A percentile compares a stretch with the other conserved stretches of the same genome.
phyloP scores from a whole-genome alignment of 37 sponge, comb jelly and placozoan genomes.

The Haliclona indistincta region DNA sequence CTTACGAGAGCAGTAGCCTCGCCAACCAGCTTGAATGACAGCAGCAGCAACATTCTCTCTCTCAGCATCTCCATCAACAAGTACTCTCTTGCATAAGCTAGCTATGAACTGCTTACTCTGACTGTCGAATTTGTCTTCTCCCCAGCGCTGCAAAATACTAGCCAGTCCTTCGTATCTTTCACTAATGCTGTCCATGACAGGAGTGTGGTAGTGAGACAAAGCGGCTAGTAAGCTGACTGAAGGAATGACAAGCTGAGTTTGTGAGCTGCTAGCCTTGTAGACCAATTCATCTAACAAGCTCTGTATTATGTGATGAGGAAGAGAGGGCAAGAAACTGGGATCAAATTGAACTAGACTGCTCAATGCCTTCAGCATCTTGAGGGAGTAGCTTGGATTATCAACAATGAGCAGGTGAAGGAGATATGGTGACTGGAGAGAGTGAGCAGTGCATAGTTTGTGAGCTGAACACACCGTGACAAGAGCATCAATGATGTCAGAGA shows the following conservation, averaged over 20 bases:
- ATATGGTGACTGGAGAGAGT: slow-evolving; percentile 61
- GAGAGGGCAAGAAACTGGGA: background rate
- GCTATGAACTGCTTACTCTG: slow-evolving; percentile 1
- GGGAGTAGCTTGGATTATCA: slow-evolving; percentile 11
- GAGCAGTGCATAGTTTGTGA: slow-evolving; percentile 25
- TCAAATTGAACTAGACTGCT: slow-evolving; percentile 7
- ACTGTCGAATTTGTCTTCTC: background rate
- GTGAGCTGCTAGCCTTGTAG: slow-evolving; percentile 32
- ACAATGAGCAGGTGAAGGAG: slow-evolving; percentile 62
- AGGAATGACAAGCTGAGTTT: background rate
- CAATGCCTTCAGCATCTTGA: slow-evolving; percentile 12
- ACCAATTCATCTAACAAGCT: slow-evolving; percentile 55
- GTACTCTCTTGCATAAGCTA: background rate
- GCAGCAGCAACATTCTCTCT: slow-evolving; percentile 30
- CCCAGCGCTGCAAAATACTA: slow-evolving; percentile 20
- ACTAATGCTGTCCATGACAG: background rate
- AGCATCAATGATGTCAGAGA: slow-evolving; percentile 9
- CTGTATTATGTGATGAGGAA: slow-evolving; percentile 20
- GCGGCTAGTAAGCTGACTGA: slow-evolving; percentile 34
- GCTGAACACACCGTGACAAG: slow-evolving; percentile 35
- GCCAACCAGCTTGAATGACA: slow-evolving; percentile 68
- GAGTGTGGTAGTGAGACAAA: background rate
- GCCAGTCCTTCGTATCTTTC: slow-evolving; percentile 31
- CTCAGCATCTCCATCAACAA: background rate
- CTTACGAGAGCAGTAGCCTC: slow-evolving; percentile 46